These are phyloP conservation scores for Rhodinocichla rosea DNA, from an alignment of 2,113 vertebrate genomes.

Conservation along the genomic window DNA sequence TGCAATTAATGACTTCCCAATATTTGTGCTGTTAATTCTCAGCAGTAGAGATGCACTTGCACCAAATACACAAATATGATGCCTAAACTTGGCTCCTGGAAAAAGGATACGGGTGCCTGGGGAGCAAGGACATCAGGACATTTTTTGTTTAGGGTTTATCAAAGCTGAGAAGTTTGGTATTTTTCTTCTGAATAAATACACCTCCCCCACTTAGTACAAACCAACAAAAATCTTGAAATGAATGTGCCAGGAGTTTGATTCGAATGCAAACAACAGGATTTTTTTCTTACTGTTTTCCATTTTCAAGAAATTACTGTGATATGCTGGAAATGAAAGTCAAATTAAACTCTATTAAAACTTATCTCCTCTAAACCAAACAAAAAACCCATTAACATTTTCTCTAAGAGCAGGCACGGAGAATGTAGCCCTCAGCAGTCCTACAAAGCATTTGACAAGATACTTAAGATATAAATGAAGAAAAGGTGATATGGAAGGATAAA, in stretches of 20 bases:
- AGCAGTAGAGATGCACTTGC: background rate
- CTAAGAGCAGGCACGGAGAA: rapidly evolving
- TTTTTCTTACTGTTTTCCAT: background rate
- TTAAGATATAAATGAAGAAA: background rate
- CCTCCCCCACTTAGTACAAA: background rate
- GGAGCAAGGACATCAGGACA: background rate
- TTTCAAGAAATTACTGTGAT: background rate
- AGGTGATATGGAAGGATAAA: background rate
- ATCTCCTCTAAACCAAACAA: background rate
- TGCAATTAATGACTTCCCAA: constrained; percentile 32
- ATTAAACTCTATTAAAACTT: background rate
- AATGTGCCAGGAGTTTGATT: background rate
- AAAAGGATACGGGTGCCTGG: background rate
- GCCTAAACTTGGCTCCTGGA: background rate
- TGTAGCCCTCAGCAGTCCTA: background rate
- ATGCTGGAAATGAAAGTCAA: background rate
- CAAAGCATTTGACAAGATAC: background rate
- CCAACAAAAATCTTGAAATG: background rate
- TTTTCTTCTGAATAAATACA: background rate
- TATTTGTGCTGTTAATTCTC: constrained; percentile 54
- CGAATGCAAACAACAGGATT: background rate
- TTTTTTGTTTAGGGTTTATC: background rate
- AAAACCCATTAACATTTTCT: background rate
- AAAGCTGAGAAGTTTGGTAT: background rate
- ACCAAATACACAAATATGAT: background rate